phyloP scores from a whole-genome alignment of 2,113 vertebrate genomes.

The Phycodurus eques region DNA sequence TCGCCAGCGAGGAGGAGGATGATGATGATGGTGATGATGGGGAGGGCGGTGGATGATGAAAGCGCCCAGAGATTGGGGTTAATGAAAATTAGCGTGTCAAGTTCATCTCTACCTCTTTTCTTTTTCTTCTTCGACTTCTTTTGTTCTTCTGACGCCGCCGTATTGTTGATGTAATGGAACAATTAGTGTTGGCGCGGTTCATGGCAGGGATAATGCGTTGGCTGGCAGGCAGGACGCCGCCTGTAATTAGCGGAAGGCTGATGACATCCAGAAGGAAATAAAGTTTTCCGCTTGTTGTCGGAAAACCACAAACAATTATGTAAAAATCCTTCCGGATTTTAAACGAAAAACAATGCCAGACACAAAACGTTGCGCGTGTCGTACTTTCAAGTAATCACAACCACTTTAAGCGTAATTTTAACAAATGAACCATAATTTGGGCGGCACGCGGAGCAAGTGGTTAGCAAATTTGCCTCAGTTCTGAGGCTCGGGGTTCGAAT shows the following conservation, averaged over 20 bases:
- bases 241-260: constrained; percentile 80
- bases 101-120: constrained; percentile 61
- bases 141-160: constrained; percentile 64
- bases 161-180: constrained; percentile 81
- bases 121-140: constrained; percentile 51
- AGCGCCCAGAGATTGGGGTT: constrained; percentile 69
- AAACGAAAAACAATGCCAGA: background rate
- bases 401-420: no score
- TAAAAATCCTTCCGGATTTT: no score
- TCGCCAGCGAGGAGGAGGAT: constrained; percentile 52
- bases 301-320: constrained; percentile 89
- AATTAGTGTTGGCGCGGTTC: constrained; percentile 75
- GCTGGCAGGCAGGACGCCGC: constrained; percentile 56
- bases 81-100: constrained; percentile 77
- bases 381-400: background rate
- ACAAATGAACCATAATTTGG: no score
- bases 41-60: constrained; percentile 61
- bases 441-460: no score
- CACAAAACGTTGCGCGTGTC: background rate
- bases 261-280: constrained; percentile 86
- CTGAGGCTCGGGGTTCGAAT: no score
- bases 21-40: background rate
- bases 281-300: constrained; percentile 76
- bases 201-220: constrained; percentile 69
- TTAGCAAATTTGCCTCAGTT: no score